These are phyloP conservation scores for Didymodactylos carnosus DNA, from an alignment of 2,888 invertebrate genomes.

Conservation along the genomic window DNA sequence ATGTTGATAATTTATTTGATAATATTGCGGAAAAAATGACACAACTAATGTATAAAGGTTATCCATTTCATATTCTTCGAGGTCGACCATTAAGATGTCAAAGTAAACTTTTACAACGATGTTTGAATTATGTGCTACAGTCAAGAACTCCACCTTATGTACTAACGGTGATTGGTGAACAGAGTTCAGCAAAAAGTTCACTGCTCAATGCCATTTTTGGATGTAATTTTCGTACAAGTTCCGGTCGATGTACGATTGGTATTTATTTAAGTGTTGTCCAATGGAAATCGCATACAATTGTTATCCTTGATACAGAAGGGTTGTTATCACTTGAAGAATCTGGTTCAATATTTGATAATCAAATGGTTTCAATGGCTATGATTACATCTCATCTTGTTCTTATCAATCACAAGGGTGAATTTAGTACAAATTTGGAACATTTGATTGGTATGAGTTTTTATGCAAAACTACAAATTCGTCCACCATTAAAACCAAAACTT, in stretches of 20 bases:
- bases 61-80: background rate
- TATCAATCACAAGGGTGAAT: conserved; percentile 5
- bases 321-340: background rate
- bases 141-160: background rate
- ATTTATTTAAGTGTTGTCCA: conserved; percentile 1
- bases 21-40: background rate
- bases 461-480: background rate
- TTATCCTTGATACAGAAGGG: conserved; percentile 4
- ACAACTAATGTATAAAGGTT: background rate
- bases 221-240: conserved; percentile 10
- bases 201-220: conserved; percentile 7
- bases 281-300: background rate
- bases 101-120: background rate
- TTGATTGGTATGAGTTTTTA: background rate
- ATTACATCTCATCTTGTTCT: conserved; percentile 1
- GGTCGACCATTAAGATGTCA: background rate
- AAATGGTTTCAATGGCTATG: conserved; percentile 5
- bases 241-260: conserved; percentile 4
- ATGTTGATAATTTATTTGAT: no score
- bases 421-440: background rate
- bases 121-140: background rate
- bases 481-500: background rate
- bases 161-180: conserved; percentile 7
- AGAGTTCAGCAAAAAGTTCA: conserved; percentile 7
- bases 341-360: conserved; percentile 2